Conservation (phyloP, 92 coral and sea anemone species). For the Umimayanthus chanpuru region DNA sequence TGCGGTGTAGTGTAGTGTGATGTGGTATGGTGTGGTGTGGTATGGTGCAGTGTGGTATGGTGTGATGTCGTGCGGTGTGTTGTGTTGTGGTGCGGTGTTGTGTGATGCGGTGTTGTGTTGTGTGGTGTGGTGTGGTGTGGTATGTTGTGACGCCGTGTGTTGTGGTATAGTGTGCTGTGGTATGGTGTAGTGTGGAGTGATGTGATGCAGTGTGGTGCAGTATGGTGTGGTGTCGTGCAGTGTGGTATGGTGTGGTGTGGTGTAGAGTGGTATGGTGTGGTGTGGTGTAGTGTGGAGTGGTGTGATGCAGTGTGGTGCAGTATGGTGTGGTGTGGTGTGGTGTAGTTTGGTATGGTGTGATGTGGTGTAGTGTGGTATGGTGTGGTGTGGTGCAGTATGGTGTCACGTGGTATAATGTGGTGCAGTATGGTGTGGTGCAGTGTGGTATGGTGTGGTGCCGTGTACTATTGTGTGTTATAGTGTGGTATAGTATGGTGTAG, state of each 20-base stretch:
- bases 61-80: too few relatives aligned
- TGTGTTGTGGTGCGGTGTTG: too few relatives aligned
- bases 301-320: background rate
- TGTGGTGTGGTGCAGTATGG: background rate
- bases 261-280: background rate
- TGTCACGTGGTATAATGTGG: background rate
- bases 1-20: background rate
- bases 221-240: background rate
- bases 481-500: too few relatives aligned
- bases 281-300: background rate
- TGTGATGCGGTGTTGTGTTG: too few relatives aligned
- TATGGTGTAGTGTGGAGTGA: too few relatives aligned
- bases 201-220: too few relatives aligned
- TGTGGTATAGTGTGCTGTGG: too few relatives aligned
- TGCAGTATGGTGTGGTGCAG: background rate
- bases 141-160: too few relatives aligned
- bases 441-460: background rate
- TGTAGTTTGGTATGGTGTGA: background rate
- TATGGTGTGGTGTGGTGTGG: background rate
- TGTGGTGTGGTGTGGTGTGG: too few relatives aligned
- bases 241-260: background rate
- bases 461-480: too few relatives aligned
- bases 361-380: background rate
- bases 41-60: too few relatives aligned
- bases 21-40: background rate